A percentile compares a stretch with the other conserved stretches of the same genome.
These are phyloP conservation scores for Prinia subflava DNA, from an alignment of 2,113 vertebrate species.

Conservation along the genomic window DNA sequence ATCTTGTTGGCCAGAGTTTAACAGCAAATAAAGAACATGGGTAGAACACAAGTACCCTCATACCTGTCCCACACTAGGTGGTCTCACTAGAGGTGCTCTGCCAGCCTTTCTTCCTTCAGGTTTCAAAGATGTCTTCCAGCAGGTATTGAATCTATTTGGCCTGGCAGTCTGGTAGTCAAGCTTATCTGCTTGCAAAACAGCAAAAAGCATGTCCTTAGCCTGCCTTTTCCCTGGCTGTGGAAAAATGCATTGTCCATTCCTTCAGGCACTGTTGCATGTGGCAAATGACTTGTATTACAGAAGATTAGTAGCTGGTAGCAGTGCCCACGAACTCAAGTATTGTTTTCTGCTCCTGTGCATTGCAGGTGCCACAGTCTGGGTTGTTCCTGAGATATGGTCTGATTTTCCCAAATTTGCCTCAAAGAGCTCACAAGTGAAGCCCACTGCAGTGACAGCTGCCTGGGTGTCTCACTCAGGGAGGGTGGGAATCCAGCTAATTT, in stretches of 20 bases:
- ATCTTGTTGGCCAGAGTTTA: background rate
- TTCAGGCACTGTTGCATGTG: background rate
- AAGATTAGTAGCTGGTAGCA: background rate
- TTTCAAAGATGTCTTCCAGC: background rate
- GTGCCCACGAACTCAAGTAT: background rate
- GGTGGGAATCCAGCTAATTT: background rate
- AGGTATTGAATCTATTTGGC: background rate
- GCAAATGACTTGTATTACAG: background rate
- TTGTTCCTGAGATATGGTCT: background rate
- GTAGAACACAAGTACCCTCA: background rate
- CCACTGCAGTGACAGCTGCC: background rate
- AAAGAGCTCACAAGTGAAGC: background rate
- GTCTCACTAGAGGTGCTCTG: rapidly evolving
- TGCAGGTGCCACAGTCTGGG: background rate
- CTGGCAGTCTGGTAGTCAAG: background rate
- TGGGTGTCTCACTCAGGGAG: rapidly evolving
- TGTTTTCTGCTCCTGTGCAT: background rate
- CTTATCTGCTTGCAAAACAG: background rate
- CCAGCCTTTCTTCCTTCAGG: background rate
- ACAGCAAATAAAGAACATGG: background rate
- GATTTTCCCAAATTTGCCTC: background rate
- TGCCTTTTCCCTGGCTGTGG: background rate
- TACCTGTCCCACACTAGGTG: background rate
- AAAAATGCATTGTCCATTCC: background rate
- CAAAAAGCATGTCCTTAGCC: background rate